Evolutionary conservation across 2,113 vertebrate genomes (phyloP).

Genomic region (Lophius piscatorius): DNA sequence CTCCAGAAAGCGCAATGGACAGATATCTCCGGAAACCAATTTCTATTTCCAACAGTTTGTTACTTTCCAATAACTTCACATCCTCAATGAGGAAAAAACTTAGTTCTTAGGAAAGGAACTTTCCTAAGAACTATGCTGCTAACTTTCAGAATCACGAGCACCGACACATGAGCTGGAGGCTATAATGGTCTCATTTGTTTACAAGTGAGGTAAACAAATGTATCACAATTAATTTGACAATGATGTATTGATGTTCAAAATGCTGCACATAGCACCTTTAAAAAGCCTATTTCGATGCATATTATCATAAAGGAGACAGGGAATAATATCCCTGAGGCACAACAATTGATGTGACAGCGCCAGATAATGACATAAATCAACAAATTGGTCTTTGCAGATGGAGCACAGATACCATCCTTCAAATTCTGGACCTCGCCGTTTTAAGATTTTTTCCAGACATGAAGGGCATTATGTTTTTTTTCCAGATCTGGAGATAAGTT

Average conservation of each 20-base stretch:
- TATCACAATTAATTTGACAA: conserved; percentile 70
- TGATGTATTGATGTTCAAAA: conserved; percentile 61
- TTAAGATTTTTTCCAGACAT: background rate
- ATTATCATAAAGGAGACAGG: conserved; percentile 51
- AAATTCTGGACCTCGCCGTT: background rate
- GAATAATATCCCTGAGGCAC: conserved; percentile 34
- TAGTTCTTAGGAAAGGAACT: no score
- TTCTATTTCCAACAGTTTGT: background rate
- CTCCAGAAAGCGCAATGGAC: no score
- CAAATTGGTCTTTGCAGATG: conserved; percentile 35
- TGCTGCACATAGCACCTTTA: conserved; percentile 53
- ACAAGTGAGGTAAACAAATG: conserved; percentile 65
- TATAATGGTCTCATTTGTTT: conserved; percentile 62
- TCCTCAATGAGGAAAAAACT: background rate
- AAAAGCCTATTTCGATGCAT: conserved; percentile 39
- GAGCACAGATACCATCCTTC: conserved; percentile 21
- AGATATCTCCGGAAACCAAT: no score
- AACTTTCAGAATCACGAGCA: conserved; percentile 24
- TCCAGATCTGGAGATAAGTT: conserved; percentile 50
- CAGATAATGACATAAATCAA: conserved; percentile 45
- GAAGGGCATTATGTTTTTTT: conserved; percentile 35
- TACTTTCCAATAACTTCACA: background rate
- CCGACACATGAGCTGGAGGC: conserved; percentile 17
- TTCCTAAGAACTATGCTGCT: background rate
- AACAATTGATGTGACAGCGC: conserved; percentile 25